phyloP scores from a whole-genome alignment of 2,888 invertebrate species.

The Drosophila sordidapex region DNA sequence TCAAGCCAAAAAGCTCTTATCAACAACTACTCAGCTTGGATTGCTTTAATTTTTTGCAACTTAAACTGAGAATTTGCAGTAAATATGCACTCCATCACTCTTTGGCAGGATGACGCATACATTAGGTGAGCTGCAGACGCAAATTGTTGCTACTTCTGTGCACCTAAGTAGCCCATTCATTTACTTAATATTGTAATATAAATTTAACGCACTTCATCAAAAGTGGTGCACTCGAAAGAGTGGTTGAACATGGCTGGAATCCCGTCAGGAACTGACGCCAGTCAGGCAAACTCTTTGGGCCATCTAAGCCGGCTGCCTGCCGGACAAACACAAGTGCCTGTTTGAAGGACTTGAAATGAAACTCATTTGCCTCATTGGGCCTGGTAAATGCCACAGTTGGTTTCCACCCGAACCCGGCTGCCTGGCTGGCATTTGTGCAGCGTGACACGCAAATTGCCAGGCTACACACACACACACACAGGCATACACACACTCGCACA shows the following conservation, averaged over 20 bases:
- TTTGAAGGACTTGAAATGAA: constrained; percentile 70
- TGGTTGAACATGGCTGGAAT: constrained; percentile 13
- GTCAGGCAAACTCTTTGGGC: constrained; percentile 52
- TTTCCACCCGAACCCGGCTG: constrained; percentile 43
- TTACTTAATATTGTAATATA: constrained; percentile 73
- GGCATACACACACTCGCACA: constrained; percentile 20
- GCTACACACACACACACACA: constrained; percentile 25
- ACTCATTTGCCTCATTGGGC: constrained; percentile 73
- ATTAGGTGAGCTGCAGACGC: constrained; percentile 35
- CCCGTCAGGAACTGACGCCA: constrained; percentile 48
- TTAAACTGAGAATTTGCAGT: background rate
- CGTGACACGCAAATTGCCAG: constrained; percentile 76
- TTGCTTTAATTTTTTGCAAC: background rate
- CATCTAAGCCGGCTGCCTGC: constrained; percentile 38
- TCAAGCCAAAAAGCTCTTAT: background rate
- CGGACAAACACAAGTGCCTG: constrained; percentile 30
- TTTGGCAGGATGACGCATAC: constrained; percentile 38
- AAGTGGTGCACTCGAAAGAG: constrained; percentile 53
- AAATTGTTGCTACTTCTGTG: constrained; percentile 50
- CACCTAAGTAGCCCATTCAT: constrained; percentile 61
- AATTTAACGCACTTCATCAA: constrained; percentile 71
- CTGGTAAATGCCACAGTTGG: constrained; percentile 69
- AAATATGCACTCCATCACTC: constrained; percentile 45
- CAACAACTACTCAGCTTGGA: background rate
- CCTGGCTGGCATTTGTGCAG: constrained; percentile 52